Evolutionary conservation across 2,888 invertebrate species (phyloP).

Genomic region (Lissocephala sabroskyi): DNA sequence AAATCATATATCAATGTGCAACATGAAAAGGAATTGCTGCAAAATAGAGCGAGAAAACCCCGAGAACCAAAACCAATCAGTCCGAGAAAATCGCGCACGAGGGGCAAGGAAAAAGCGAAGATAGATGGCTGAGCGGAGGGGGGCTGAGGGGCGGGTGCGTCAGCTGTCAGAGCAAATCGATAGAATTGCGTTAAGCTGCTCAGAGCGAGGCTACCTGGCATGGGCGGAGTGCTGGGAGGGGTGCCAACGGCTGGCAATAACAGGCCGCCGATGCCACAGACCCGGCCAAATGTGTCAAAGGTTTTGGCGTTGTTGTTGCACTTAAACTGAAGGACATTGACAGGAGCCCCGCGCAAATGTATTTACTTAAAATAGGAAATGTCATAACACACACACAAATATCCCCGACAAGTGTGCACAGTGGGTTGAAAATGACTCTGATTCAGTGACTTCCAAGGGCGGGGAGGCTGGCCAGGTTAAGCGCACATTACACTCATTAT

Average conservation of each 20-base stretch:
- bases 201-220: neutral
- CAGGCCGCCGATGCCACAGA: conserved; percentile 4
- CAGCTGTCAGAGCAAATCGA: neutral
- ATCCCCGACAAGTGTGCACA: too few relatives aligned
- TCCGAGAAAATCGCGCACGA: too few relatives aligned
- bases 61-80: conserved; percentile 21
- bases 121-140: too few relatives aligned
- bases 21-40: conserved; percentile 15
- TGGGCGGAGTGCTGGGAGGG: neutral
- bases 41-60: conserved; percentile 12
- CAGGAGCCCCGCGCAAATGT: conserved; percentile 28
- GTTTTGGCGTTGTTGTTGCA: conserved; percentile 16
- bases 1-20: conserved; percentile 24
- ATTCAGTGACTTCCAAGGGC: too few relatives aligned
- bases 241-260: conserved; percentile 11
- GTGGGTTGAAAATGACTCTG: too few relatives aligned
- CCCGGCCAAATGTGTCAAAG: conserved; percentile 49
- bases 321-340: conserved; percentile 34
- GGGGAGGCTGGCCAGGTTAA: conserved; percentile 19
- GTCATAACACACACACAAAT: conserved; percentile 36
- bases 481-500: neutral
- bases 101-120: too few relatives aligned
- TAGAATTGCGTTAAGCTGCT: conserved; percentile 1
- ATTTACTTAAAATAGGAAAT: conserved; percentile 55
- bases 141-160: neutral